A percentile compares a stretch with the other conserved stretches of the same genome.
Evolutionary conservation across 2,888 invertebrate genomes (phyloP).

Genomic region (Chymomyza fuscimana): DNA sequence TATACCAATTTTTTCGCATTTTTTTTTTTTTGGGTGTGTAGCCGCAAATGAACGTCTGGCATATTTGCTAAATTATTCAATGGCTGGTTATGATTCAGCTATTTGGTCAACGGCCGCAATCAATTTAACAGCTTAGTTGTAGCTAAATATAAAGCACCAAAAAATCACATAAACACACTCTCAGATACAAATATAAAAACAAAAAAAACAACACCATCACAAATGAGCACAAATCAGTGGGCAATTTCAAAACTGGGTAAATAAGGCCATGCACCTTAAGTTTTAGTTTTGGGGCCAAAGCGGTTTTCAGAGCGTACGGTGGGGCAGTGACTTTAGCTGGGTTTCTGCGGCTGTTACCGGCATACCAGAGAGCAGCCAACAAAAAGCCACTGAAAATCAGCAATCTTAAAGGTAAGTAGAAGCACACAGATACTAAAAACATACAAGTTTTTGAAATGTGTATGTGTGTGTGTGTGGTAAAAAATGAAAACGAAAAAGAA

Average conservation of each 20-base stretch:
- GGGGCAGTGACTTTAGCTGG: too few species aligned
- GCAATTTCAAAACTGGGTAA: slow-evolving; percentile 72
- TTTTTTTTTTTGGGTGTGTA: slow-evolving; percentile 35
- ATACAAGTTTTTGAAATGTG: neutral
- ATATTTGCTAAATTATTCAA: slow-evolving; percentile 35
- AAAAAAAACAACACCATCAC: neutral
- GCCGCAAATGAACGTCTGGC: slow-evolving; percentile 23
- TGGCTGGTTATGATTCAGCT: slow-evolving; percentile 6
- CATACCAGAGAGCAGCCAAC: slow-evolving; percentile 21
- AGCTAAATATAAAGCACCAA: neutral
- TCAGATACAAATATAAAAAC: slow-evolving; percentile 4
- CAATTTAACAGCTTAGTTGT: slow-evolving; percentile 5
- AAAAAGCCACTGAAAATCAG: slow-evolving; percentile 22
- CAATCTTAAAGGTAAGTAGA: slow-evolving; percentile 27
- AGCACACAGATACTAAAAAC: slow-evolving; percentile 1
- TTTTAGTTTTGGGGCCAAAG: neutral
- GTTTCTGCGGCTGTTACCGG: slow-evolving; percentile 1
- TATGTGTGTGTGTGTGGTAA: neutral
- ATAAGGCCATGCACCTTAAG: slow-evolving; percentile 75
- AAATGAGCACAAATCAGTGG: slow-evolving; percentile 45
- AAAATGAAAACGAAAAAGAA: slow-evolving; percentile 32
- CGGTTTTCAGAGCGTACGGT: slow-evolving; percentile 5
- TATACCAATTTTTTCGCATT: slow-evolving; percentile 20
- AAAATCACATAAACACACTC: slow-evolving; percentile 3
- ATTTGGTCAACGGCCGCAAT: slow-evolving; percentile 8